phyloP scores from a whole-genome alignment of 1,140 invertebrate species.

The Brachionus angularis region DNA sequence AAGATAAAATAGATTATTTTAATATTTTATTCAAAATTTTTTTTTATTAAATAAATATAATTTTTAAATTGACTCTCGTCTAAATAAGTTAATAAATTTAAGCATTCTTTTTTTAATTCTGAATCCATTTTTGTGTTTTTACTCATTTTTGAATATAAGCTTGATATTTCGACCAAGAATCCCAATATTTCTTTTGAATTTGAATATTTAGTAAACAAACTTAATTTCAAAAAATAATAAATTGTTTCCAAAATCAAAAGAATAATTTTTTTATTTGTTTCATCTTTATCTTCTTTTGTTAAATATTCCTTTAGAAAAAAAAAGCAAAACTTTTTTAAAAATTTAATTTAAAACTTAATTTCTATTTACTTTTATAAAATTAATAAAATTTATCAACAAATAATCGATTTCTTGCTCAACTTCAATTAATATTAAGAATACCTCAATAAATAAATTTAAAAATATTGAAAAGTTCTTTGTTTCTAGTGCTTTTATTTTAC shows the following conservation, averaged over 20 bases:
- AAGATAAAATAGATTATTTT: too few relatives aligned
- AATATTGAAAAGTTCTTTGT: too few relatives aligned
- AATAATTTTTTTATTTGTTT: not conserved
- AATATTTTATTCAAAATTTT: conserved; percentile 26
- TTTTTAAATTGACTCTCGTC: conserved; percentile 16
- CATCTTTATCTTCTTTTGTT: not conserved
- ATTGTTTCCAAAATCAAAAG: not conserved
- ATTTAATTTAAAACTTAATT: too few relatives aligned
- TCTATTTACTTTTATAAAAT: conserved; percentile 15
- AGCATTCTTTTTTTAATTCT: not conserved
- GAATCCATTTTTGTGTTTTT: not conserved
- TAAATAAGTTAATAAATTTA: not conserved
- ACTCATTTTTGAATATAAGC: not conserved
- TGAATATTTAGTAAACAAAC: not conserved
- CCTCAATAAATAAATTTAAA: too few relatives aligned
- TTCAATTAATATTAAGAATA: not conserved
- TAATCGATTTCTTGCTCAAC: not conserved
- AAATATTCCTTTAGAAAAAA: not conserved
- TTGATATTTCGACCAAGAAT: conserved; percentile 5
- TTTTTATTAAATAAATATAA: conserved; percentile 13
- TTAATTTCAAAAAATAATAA: not conserved
- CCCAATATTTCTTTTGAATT: not conserved
- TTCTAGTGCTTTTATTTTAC: too few relatives aligned
- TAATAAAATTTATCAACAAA: conserved; percentile 19
- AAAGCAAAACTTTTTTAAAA: too few relatives aligned